Evolutionary conservation across 2,888 invertebrate genomes (phyloP), one percentile per base, ranked within the genome.

Genomic region (Spodoptera picta): DNA sequence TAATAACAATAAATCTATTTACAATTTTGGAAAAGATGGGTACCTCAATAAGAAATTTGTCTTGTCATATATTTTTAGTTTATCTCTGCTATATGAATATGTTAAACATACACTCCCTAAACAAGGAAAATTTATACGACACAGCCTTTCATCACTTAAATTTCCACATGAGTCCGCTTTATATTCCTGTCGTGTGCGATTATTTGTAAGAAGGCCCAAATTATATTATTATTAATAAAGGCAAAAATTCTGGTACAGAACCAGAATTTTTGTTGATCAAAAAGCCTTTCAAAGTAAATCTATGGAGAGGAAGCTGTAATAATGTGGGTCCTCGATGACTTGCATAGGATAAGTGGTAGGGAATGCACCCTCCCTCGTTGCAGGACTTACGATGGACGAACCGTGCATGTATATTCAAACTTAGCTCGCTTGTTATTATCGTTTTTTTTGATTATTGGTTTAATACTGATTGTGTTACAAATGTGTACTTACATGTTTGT

Each of bases 391-490:
- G 69, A 60, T 10, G 31, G 54, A 60, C 45, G 19, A 47, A 59
- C 59, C 44, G n/a, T 41, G 48, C 27, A 42, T 47, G 45, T 69
- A 63, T 56, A 36, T 67, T 59, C 55, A 62, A 42, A 47, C 43
- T 60, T 59, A 45, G 43, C 47, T 31, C 47, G 42, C 52, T 60
- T 52, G 51, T 49, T 12, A 55, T 43, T 41, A 53, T 65, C 31
- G 46, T 44, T 65, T 47, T n/a, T 27, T 31, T 41, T 11, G 12
- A 9, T 31, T 43, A 46, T 53, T 14, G 24, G 10, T 47, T 47
- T 24, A 24, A 12, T 46, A 14, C 5, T 23, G 14, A 19, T 14
- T 45, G 4, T 45, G 1, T 46, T 2, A 5, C 4, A 27, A 4
- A 27, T 27, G 5, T 3, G 27, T 27, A 24, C 3, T 27, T 5